Percentiles rank a stretch among this genome's conserved stretches.
These are phyloP conservation scores for Characodon lateralis DNA, from an alignment of 2,797 vertebrate species.

Conservation along the genomic window DNA sequence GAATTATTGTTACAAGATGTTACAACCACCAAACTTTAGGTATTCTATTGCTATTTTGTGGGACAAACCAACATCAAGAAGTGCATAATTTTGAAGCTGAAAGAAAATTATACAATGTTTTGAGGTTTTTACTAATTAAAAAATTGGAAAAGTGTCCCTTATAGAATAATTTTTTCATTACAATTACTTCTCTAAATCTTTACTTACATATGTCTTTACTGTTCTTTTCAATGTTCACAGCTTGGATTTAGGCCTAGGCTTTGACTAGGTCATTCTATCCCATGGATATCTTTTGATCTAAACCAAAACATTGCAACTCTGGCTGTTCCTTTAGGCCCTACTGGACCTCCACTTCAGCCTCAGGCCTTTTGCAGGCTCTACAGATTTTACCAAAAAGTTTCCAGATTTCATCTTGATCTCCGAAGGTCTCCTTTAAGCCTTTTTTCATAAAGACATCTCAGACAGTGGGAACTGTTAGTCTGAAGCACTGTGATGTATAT, in stretches of 20 bases:
- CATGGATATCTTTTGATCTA: not conserved
- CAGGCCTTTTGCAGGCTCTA: not conserved
- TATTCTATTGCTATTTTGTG: not conserved
- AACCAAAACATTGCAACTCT: not conserved
- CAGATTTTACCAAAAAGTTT: not conserved
- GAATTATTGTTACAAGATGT: not conserved
- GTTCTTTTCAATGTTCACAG: not conserved
- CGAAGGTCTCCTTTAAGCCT: not conserved
- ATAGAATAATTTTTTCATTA: not conserved
- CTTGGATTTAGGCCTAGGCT: not conserved
- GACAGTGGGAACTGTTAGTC: not conserved
- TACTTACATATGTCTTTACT: too few species aligned
- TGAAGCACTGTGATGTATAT: not conserved
- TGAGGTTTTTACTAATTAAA: not conserved
- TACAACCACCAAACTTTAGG: not conserved
- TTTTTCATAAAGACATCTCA: not conserved
- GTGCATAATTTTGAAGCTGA: not conserved
- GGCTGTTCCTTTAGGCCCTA: not conserved
- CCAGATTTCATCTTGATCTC: not conserved
- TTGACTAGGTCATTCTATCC: not conserved
- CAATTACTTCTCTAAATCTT: not conserved
- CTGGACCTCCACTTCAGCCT: not conserved
- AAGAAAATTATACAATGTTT: not conserved
- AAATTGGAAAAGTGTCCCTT: not conserved
- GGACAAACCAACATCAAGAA: not conserved